Evolutionary conservation across 2,113 vertebrate species (phyloP).

Genomic region (Odontesthes bonariensis): DNA sequence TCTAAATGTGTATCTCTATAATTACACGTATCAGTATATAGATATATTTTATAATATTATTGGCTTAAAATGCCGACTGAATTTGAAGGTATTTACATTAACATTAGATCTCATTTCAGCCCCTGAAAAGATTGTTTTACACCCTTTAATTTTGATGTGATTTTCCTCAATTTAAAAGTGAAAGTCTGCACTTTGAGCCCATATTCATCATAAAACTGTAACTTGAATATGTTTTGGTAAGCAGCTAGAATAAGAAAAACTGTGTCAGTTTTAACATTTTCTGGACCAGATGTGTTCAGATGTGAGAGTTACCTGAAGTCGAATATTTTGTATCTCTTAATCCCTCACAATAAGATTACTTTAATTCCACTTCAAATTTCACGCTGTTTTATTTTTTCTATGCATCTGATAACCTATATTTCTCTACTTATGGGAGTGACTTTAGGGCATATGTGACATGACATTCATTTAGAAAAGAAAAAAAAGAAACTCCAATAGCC

Average conservation of each 20-base stretch:
- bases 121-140: too few relatives aligned
- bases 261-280: too few relatives aligned
- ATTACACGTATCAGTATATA: not conserved
- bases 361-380: constrained; percentile 21
- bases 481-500: constrained; percentile 4
- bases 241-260: too few relatives aligned
- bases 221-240: too few relatives aligned
- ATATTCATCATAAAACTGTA: too few relatives aligned
- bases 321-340: not conserved
- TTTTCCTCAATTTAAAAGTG: too few relatives aligned
- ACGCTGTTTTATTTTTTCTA: constrained; percentile 29
- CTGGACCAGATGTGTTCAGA: too few relatives aligned
- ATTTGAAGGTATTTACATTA: too few relatives aligned
- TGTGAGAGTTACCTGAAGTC: constrained; percentile 2
- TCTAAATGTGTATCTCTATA: not conserved
- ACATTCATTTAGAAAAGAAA: constrained; percentile 10
- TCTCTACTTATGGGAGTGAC: constrained; percentile 23
- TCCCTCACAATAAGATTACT: not conserved
- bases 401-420: constrained; percentile 43
- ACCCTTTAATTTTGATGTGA: too few relatives aligned
- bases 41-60: not conserved
- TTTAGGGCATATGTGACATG: constrained; percentile 43
- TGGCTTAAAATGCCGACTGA: too few relatives aligned
- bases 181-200: too few relatives aligned
- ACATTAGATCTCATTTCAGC: too few relatives aligned